phyloP scores from a whole-genome alignment of 2,797 vertebrate species.

The Momotus momota region DNA sequence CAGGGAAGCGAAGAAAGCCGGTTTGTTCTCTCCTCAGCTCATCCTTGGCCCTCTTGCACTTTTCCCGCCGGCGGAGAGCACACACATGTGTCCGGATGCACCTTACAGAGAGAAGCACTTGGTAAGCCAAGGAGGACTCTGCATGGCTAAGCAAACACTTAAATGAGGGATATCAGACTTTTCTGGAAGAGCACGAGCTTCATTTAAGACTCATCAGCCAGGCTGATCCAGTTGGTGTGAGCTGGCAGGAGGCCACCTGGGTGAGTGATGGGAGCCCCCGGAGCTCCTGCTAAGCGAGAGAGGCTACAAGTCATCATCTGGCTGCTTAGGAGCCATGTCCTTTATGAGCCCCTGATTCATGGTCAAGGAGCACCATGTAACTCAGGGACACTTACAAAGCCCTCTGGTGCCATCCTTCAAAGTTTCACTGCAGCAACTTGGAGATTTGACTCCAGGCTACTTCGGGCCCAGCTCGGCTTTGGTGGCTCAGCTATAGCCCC shows the following conservation, averaged over 20 bases:
- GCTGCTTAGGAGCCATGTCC: conserved; percentile 30
- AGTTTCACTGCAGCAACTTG: background rate
- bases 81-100: background rate
- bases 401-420: conserved; percentile 43
- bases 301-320: conserved; percentile 36
- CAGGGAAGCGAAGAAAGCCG: background rate
- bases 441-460: background rate
- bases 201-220: background rate
- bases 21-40: background rate
- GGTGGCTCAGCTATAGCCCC: too few relatives aligned
- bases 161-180: conserved; percentile 3
- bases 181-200: background rate
- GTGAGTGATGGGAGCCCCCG: conserved; percentile 49
- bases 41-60: background rate
- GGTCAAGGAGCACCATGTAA: conserved; percentile 33
- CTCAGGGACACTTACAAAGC: conserved; percentile 50
- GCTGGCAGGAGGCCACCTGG: background rate
- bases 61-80: background rate
- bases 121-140: background rate
- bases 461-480: background rate
- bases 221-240: background rate
- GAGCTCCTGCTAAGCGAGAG: background rate
- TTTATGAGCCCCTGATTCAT: conserved; percentile 64
- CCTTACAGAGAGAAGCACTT: fast-evolving
- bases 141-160: conserved; percentile 1